phyloP scores from a whole-genome alignment of 2,888 invertebrate genomes.

The Harpalus rufipes region DNA sequence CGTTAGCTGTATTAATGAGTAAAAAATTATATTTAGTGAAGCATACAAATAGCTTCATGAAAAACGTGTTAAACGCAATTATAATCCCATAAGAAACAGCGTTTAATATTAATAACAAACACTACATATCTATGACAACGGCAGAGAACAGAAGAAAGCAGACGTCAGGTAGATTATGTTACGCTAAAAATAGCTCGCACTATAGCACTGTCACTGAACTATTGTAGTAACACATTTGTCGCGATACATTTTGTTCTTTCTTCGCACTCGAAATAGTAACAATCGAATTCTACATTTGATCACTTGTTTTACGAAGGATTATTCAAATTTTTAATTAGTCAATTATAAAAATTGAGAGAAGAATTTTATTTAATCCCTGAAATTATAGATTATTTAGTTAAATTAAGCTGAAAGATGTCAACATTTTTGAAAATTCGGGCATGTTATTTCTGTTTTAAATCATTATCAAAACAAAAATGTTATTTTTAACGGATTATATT shows the following conservation, averaged over 20 bases:
- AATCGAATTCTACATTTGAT: conserved; percentile 41
- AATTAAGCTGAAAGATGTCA: neutral
- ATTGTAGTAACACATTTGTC: conserved; percentile 65
- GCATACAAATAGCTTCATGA: conserved; percentile 12
- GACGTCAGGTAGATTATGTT: conserved; percentile 51
- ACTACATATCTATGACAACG: conserved; percentile 31
- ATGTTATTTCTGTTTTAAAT: conserved; percentile 5
- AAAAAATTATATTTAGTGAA: conserved; percentile 37
- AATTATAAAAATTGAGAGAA: conserved; percentile 5
- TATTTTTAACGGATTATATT: conserved; percentile 46
- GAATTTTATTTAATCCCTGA: neutral
- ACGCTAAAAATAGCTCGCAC: conserved; percentile 60
- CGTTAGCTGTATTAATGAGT: conserved; percentile 21
- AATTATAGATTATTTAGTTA: conserved; percentile 9
- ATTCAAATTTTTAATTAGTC: conserved; percentile 28
- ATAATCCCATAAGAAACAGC: conserved; percentile 19
- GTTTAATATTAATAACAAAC: conserved; percentile 35
- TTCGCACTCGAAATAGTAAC: conserved; percentile 47
- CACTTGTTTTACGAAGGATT: neutral
- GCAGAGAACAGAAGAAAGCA: conserved; percentile 21
- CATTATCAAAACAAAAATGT: conserved; percentile 38
- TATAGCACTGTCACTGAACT: conserved; percentile 56
- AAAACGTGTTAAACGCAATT: conserved; percentile 28
- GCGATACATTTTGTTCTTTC: conserved; percentile 55
- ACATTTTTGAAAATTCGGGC: neutral